Evolutionary conservation across 2,888 invertebrate species (phyloP).

Genomic region (Aleiodes leptofemur): DNA sequence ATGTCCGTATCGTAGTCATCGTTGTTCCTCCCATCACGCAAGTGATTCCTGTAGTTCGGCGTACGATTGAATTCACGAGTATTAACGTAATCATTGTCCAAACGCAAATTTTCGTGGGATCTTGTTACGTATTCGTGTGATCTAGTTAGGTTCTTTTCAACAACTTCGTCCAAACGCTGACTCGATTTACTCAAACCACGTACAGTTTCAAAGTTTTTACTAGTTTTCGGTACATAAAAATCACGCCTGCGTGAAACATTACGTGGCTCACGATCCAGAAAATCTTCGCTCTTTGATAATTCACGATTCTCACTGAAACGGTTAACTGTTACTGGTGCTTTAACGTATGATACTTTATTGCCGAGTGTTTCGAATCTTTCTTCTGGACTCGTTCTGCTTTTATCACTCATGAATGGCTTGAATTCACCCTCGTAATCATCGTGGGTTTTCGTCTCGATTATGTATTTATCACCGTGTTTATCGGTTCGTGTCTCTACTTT

Average conservation of each 20-base stretch:
- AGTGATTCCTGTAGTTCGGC: constrained; percentile 61
- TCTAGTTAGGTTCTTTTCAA: constrained; percentile 60
- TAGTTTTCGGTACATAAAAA: constrained; percentile 63
- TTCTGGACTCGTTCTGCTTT: constrained; percentile 65
- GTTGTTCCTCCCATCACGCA: constrained; percentile 65
- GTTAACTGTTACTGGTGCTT: constrained; percentile 52
- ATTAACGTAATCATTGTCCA: constrained; percentile 63
- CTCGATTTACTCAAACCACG: constrained; percentile 71
- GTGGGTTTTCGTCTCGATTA: constrained; percentile 70
- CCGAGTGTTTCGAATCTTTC: constrained; percentile 57
- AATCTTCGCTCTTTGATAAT: constrained; percentile 70
- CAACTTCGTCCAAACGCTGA: constrained; percentile 69
- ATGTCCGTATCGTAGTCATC: constrained; percentile 74
- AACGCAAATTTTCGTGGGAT: constrained; percentile 70
- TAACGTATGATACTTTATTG: constrained; percentile 50
- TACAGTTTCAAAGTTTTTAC: constrained; percentile 67
- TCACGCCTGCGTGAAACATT: constrained; percentile 55
- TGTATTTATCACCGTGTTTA: constrained; percentile 72
- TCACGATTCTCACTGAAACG: constrained; percentile 66
- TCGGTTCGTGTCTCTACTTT: constrained; percentile 69
- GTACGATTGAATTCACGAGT: constrained; percentile 69
- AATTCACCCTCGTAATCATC: constrained; percentile 62
- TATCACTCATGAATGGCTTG: constrained; percentile 67
- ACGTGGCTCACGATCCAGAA: constrained; percentile 62
- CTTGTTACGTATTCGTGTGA: constrained; percentile 62